Evolutionary conservation across 2,888 invertebrate genomes (phyloP).

Genomic region (Thereva unica): DNA sequence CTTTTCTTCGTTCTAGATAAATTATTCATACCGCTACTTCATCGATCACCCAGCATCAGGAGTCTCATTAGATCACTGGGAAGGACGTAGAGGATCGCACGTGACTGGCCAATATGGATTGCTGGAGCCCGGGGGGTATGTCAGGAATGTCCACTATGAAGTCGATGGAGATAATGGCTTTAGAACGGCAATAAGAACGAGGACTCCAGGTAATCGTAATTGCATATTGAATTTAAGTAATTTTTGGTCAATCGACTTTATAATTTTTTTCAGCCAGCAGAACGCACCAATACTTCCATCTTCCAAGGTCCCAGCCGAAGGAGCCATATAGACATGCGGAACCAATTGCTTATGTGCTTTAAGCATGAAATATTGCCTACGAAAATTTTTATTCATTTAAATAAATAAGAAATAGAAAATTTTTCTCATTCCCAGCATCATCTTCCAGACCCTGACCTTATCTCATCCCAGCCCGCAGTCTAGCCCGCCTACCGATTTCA

Average conservation of each 20-base stretch:
- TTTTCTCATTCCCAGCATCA: too few relatives aligned
- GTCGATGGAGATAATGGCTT: conserved; percentile 50
- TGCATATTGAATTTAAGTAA: background rate
- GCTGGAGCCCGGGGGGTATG: conserved; percentile 52
- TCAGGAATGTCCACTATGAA: conserved; percentile 52
- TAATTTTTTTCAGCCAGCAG: conserved; percentile 45
- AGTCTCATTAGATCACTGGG: conserved; percentile 52
- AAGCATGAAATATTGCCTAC: background rate
- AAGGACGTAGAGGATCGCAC: conserved; percentile 49
- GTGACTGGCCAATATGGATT: conserved; percentile 52
- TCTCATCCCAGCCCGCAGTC: too few relatives aligned
- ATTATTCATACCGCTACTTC: conserved; percentile 51
- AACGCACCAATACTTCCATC: conserved; percentile 48
- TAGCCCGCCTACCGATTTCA: too few relatives aligned
- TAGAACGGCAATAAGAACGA: conserved; percentile 50
- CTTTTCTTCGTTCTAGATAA: conserved; percentile 44
- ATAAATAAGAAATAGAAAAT: conserved; percentile 4
- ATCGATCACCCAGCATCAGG: conserved; percentile 51
- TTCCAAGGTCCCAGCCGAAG: conserved; percentile 47
- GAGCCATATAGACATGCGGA: conserved; percentile 47
- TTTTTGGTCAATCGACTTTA: background rate
- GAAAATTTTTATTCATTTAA: conserved; percentile 7
- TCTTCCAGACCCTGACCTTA: too few relatives aligned
- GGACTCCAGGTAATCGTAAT: conserved; percentile 45
- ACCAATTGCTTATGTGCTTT: conserved; percentile 49